Base-by-base conservation (phyloP, 2,888 invertebrate species). In the Caenorhabditis afra region DNA sequence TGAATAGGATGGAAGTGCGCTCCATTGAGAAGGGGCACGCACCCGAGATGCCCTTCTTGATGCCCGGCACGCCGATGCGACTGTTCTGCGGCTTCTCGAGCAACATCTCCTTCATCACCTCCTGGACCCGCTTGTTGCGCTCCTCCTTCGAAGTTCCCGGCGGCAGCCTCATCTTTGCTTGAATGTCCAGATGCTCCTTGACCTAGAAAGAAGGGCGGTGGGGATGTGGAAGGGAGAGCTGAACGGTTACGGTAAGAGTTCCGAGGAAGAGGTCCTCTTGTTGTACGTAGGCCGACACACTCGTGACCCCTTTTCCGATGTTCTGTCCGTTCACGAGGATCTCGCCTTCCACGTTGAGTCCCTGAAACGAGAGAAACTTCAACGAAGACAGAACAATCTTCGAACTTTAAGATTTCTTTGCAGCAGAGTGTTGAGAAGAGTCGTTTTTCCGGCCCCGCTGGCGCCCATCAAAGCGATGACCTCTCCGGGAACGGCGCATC, bases 391-490 rank as follows among this genome's bases (percentile, higher is more conserved):
- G n/a, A n/a, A n/a, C n/a, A n/a, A n/a, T n/a, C n/a, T n/a, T n/a
- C 14, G 14, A 29, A 53, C 53, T 18, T 37, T 87, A 45, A 49
- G 23, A 68, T 88, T 88, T 23, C 88, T 68, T 20, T 81, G 81
- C 16, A 85, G 96, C 81, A 97, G 91, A 0, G 95, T 94, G 91
- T 97, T 97, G 70, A 97, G 92, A 4, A 97, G 93, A 0, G 96
- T 97, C 0, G 97, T 96, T 92, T 97, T 97, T 0, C 97, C 97
- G 0, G 96, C 95, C 0, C 97, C 97, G 29, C 87, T 87, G 2
- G 89, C 87, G 49, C 89, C 90, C 90, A 90, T 90, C 77, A 90
- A 68, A 10, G 90, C 90, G 14, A 90, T 71, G 8, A 89, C 82
- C 75, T 90, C 87, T 18, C 88, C 89, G 1, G 90, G 87, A 1